Evolutionary conservation across 2,888 invertebrate genomes (phyloP), one percentile per base, ranked within the genome.

Genomic region (Oscheius sp.): DNA sequence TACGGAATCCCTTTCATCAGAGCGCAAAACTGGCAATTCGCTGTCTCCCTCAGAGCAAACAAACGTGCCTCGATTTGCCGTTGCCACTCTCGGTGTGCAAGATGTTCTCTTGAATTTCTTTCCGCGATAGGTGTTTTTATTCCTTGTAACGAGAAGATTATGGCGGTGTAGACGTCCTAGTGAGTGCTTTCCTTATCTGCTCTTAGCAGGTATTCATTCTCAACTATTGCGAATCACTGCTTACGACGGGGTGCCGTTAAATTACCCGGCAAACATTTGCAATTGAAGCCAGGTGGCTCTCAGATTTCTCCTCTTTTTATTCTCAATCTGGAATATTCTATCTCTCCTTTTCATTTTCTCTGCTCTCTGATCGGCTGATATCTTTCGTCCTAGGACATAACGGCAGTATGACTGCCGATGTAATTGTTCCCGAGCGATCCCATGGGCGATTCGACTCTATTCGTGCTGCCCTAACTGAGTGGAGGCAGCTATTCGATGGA

Each of bases 401-500:
- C 58, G 25, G 58, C 45, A 25, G 25, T 34, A 64, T 64, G 64
- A 64, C 64, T 20, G 64, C 48, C 46, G 64, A 64, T 64, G 50
- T 64, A 25, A 52, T 64, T 23, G 50, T 64, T 29, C 34, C 64
- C 33, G 64, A 64, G 52, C 48, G 45, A 23, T 37, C 52, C 27
- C 27, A 52, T 29, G 37, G 53, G 39, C 46, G 61, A n/a, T 69
- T 69, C 42, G 52, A 64, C 55, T 45, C 75, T 15, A 63, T 80
- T 64, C 70, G 80, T 27, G 67, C 80, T 5, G 71, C 78, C 48
- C 71, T 79, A 10, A 73, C 72, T 23, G 75, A 80, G 33, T 80
- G 78, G 78, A 69, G 68, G 17, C 75, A 75, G 45, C 67, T 79
- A 42, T 81, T 81, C 67, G 75, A 71, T 57, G 76, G 78, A 55